Evolutionary conservation across 2,797 vertebrate species (phyloP), one percentile per base, ranked within the genome.

Genomic region (Hozukius guyotensis): DNA sequence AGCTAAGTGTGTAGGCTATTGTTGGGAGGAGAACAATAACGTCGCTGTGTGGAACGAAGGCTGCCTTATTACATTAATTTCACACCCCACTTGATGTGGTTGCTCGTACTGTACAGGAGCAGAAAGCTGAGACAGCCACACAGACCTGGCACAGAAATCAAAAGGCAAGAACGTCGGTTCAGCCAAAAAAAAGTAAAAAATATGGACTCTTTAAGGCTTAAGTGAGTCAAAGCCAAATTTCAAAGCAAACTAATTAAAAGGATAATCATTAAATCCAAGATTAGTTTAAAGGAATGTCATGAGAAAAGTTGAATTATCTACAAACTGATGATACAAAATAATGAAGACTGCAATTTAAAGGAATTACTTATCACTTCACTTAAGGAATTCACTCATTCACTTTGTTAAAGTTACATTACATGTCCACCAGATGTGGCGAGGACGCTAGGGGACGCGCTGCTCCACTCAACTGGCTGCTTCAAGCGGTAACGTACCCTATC

Each of bases 31-130:
- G 84, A 89, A 93, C 90, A 91, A 90, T 84, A 29, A 60, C 13
- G 2, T 42, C 2, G 34, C 59, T 93, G 87, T 89, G 66, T 49
- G 62, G 65, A 78, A 78, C 0, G 18, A 77, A 55, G 29, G 68
- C 66, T 2, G 63, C 71, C 71, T 85, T 85, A 87, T 92, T 88
- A 83, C 57, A 66, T 81, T 85, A 29, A 90, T 91, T 90, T 91
- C 83, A 91, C 88, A 89, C 81, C 53, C 74, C 65, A 77, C 70
- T 84, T 89, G 78, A 91, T 84, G 81, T 72, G 74, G 75, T 87
- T 77, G 71, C 73, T 79, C 62, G 64, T 80, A 67, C 66, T 65
- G 75, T 29, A 78, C 12, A 61, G 49, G 67, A 80, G 27, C 27
- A 80, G 65, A 63, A 86, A 83, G 34, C 56, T 63, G 62, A 81